phyloP scores from a whole-genome alignment of 2,888 invertebrate genomes.

The Andrena trimmerana region DNA sequence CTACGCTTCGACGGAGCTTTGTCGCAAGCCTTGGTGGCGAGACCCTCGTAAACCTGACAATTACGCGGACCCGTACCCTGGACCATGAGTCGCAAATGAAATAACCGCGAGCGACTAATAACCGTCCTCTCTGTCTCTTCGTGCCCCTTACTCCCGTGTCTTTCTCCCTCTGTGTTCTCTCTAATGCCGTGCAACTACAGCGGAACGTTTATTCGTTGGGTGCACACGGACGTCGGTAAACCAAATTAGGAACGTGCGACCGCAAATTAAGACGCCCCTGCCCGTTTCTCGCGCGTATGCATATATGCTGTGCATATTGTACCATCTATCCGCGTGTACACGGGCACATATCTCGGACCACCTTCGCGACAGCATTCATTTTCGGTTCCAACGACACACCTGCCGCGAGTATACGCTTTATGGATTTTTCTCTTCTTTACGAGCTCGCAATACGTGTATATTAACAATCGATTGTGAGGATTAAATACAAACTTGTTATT shows the following conservation, averaged over 20 bases:
- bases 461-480: too few relatives aligned
- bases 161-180: not conserved
- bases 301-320: not conserved
- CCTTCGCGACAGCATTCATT: constrained; percentile 44
- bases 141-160: constrained; percentile 12
- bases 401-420: constrained; percentile 8
- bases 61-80: constrained; percentile 58
- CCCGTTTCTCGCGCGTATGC: constrained; percentile 43
- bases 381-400: constrained; percentile 13
- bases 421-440: not conserved
- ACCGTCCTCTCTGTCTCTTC: constrained; percentile 49
- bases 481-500: too few relatives aligned
- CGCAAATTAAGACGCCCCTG: constrained; percentile 74
- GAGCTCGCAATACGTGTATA: not conserved
- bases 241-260: constrained; percentile 73
- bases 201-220: constrained; percentile 55
- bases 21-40: constrained; percentile 55
- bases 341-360: constrained; percentile 28
- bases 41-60: constrained; percentile 68
- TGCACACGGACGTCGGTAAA: constrained; percentile 58
- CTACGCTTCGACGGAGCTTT: constrained; percentile 62
- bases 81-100: constrained; percentile 66
- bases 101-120: constrained; percentile 71
- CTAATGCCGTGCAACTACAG: constrained; percentile 38
- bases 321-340: constrained; percentile 8